Percentiles rank a stretch among this genome's conserved stretches.
phyloP scores from a whole-genome alignment of 2,113 vertebrate genomes.

The Sinocyclocheilus anophthalmus region DNA sequence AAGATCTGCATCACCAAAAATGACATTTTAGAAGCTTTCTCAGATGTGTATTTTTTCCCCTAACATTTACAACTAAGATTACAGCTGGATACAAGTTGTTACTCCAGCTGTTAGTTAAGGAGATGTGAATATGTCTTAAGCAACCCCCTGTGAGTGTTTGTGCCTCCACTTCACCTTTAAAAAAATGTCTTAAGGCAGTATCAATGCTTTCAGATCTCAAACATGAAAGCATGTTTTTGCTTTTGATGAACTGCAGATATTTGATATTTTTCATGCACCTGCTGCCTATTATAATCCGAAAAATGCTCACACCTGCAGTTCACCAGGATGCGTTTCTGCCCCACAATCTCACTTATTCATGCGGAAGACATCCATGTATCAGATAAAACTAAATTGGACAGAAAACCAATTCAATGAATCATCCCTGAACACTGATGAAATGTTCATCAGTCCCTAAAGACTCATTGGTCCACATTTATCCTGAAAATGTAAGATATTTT shows the following conservation, averaged over 20 bases:
- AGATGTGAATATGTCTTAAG: background rate
- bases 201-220: background rate
- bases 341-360: background rate
- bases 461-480: background rate
- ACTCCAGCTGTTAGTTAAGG: background rate
- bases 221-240: background rate
- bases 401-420: background rate
- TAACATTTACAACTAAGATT: no score
- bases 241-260: background rate
- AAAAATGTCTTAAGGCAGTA: background rate
- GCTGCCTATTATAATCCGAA: background rate
- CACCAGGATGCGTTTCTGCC: background rate
- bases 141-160: background rate
- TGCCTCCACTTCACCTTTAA: background rate
- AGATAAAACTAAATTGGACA: conserved; percentile 9
- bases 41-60: no score
- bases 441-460: background rate
- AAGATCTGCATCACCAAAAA: background rate
- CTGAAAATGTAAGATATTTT: background rate
- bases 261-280: background rate
- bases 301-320: background rate
- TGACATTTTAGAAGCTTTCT: no score
- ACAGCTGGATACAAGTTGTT: no score
- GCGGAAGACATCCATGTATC: background rate
- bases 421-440: background rate